These are phyloP conservation scores for Brachionus rubens DNA, from an alignment of 1,140 invertebrate species.

Conservation along the genomic window DNA sequence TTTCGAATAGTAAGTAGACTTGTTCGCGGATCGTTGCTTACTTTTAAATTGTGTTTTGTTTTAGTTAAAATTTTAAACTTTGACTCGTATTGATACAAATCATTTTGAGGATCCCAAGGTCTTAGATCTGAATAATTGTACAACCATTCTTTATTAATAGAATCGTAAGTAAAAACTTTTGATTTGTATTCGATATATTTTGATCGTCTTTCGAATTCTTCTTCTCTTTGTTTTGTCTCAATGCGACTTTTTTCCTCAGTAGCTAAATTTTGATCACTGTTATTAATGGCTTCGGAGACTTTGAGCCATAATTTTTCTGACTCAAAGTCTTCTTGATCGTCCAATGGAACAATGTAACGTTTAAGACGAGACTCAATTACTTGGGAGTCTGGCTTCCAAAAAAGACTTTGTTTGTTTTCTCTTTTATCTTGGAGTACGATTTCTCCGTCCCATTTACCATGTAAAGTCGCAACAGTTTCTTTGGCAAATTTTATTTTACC, in stretches of 20 bases:
- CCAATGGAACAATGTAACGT: constrained; percentile 73
- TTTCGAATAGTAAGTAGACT: neutral
- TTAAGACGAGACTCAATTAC: constrained; percentile 70
- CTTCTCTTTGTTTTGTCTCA: constrained; percentile 77
- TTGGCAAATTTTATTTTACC: constrained; percentile 82
- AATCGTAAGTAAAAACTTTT: constrained; percentile 70
- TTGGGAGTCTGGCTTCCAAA: constrained; percentile 72
- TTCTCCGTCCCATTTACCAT: constrained; percentile 85
- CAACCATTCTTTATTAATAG: constrained; percentile 69
- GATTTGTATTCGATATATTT: constrained; percentile 68
- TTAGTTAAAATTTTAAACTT: constrained; percentile 71
- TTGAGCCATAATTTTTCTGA: constrained; percentile 79
- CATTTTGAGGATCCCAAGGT: constrained; percentile 78
- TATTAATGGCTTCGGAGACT: constrained; percentile 75
- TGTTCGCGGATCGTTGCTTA: constrained; percentile 48
- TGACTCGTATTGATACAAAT: constrained; percentile 75
- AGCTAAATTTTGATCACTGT: constrained; percentile 75
- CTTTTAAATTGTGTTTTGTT: constrained; percentile 70
- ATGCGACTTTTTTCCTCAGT: constrained; percentile 83
- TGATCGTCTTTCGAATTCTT: constrained; percentile 67
- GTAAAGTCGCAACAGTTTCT: constrained; percentile 77
- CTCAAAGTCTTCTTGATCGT: constrained; percentile 74
- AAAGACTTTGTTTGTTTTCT: constrained; percentile 68
- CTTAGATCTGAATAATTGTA: constrained; percentile 69
- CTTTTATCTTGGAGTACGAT: constrained; percentile 61